Percentiles rank a stretch among this genome's conserved stretches.
Evolutionary conservation across 2,113 vertebrate genomes (phyloP).

Genomic region (Nymphicus hollandicus): DNA sequence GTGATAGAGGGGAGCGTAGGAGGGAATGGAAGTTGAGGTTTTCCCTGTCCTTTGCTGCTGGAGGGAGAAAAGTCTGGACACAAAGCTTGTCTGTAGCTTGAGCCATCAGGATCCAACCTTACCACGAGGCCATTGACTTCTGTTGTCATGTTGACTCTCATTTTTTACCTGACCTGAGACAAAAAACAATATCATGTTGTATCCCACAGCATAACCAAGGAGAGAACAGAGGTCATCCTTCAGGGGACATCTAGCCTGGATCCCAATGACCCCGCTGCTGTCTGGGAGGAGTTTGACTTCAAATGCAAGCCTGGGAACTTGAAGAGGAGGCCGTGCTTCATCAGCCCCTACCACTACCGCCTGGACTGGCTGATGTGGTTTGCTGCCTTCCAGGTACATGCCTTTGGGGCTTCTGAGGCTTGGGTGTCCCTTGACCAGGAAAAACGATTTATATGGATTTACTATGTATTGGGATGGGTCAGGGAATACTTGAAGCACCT

Average conservation of each 20-base stretch:
- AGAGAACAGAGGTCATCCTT: constrained; percentile 91
- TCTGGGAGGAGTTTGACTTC: constrained; percentile 96
- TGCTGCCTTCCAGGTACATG: constrained; percentile 89
- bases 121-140: fast-evolving
- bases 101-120: not conserved
- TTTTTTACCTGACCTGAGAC: not conserved
- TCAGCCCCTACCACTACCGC: constrained; percentile 92
- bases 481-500: not conserved
- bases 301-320: constrained; percentile 89
- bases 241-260: constrained; percentile 87
- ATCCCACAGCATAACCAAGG: constrained; percentile 85
- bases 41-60: not conserved
- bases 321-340: constrained; percentile 80
- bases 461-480: not conserved
- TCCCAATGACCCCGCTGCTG: constrained; percentile 74
- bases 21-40: not conserved
- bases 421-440: not conserved
- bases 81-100: not conserved
- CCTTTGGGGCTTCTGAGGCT: not conserved
- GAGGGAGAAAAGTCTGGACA: not conserved
- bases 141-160: fast-evolving
- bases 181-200: not conserved
- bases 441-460: not conserved
- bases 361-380: constrained; percentile 99
- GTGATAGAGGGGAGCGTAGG: not conserved